phyloP scores from a whole-genome alignment of 2,888 invertebrate genomes.

The Epinotia demarniana region DNA sequence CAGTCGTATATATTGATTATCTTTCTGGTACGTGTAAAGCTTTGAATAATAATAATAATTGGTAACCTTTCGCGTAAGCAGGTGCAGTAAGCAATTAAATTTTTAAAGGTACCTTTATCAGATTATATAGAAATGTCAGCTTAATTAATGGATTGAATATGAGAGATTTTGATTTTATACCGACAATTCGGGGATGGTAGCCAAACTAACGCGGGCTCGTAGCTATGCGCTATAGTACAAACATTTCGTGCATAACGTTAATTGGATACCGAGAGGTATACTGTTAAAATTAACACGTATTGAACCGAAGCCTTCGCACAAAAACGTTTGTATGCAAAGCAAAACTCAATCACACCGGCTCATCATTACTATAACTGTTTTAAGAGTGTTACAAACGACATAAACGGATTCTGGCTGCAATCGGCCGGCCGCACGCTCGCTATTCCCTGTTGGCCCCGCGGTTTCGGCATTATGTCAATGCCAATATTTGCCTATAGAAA shows the following conservation, averaged over 20 bases:
- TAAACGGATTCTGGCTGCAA: constrained; percentile 54
- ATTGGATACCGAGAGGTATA: not conserved
- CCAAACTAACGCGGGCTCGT: not conserved
- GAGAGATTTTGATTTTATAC: not conserved
- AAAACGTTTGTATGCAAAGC: constrained; percentile 22
- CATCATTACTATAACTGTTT: constrained; percentile 26
- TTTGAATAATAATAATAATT: not conserved
- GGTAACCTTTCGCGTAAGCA: not conserved
- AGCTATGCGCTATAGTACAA: not conserved
- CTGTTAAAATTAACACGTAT: not conserved
- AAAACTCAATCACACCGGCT: constrained; percentile 6
- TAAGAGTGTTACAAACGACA: constrained; percentile 33
- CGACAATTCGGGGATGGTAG: not conserved
- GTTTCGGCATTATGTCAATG: constrained; percentile 79
- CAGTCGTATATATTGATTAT: not conserved
- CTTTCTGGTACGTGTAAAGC: not conserved
- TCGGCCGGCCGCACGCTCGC: constrained; percentile 61
- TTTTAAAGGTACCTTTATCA: not conserved
- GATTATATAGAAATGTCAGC: not conserved
- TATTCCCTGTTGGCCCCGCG: constrained; percentile 72
- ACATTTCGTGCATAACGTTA: not conserved
- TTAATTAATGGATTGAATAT: not conserved
- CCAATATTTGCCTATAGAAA: constrained; percentile 72
- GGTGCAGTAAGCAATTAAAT: not conserved
- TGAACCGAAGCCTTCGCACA: not conserved